Evolutionary conservation across 2,797 vertebrate genomes (phyloP), one percentile per base, ranked within the genome.

Genomic region (Pseudochromis fuscus): DNA sequence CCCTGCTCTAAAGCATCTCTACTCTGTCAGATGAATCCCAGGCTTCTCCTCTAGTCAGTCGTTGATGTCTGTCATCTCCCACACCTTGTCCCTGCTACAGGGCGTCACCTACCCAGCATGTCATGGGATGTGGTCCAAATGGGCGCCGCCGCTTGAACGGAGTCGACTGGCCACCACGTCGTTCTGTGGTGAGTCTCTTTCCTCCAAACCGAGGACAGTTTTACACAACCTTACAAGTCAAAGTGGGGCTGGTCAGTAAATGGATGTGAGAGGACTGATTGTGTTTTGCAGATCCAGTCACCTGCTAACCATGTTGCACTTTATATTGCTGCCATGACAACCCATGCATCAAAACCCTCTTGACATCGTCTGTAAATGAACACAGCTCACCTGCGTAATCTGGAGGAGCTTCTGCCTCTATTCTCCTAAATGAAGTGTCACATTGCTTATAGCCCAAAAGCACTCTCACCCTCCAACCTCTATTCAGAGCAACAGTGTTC

Each of bases 71-170:
- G 44, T 45, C 40, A 57, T 63, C 12, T 56, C 33, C 48, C 38
- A 28, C 63, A 6, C 23, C 56, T 45, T 88, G 46, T 75, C 27
- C 53, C 42, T 45, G 77, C 46, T 71, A 5, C 24, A 99, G 98
- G 98, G 98, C 0, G 98, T 99, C 77, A 99, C 98, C 8, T 99
- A 99, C 88, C 98, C 98, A 80, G 98, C 98, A 37, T 99, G 98
- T 85, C 98, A 99, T 0, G 98, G 98, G 66, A 95, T 99, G 95
- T 99, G 98, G 98, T 95, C 96, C 70, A 98, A 98, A 90, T 99
- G 98, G 98, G 98, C 98, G 8, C 98, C 98, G 2, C 98, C 98
- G 0, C 82, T 99, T 82, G 98, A 99, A 82, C 95, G 98, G 82
- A 99, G 98, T 86, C 95, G 97, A 58, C 88, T 99, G 81, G 98